Evolutionary conservation across 2,888 invertebrate genomes (phyloP), one percentile per base, ranked within the genome.

Genomic region (Orthonevra nobilis): DNA sequence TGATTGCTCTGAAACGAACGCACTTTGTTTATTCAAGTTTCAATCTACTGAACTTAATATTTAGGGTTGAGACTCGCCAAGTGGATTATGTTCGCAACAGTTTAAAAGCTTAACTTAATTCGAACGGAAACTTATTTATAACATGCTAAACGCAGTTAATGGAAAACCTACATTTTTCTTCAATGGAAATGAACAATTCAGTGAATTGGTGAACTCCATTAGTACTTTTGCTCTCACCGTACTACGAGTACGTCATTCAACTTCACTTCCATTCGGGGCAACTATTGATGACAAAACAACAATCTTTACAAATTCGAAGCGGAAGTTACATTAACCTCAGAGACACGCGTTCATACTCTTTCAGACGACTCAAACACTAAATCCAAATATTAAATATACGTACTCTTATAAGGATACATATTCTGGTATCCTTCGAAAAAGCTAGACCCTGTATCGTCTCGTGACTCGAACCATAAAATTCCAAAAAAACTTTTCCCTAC

Each of bases 401-500:
- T 15, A 4, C 7, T 10, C 5, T n/a, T n/a, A n/a, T n/a, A n/a
- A n/a, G n/a, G n/a, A n/a, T n/a, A n/a, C n/a, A n/a, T n/a, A n/a
- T n/a, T n/a, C n/a, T n/a, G n/a, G n/a, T n/a, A n/a, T n/a, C n/a
- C n/a, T n/a, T n/a, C n/a, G n/a, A n/a, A n/a, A n/a, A n/a, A n/a
- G n/a, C n/a, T n/a, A n/a, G n/a, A 5, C 23, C 23, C 3, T 5
- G 23, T 23, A 9, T 14, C 20, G 32, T 23, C 38, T 30, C 32
- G 9, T 3, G 23, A n/a, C n/a, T n/a, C n/a, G 26, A 58, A 44
- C 46, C 44, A 46, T 56, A 3, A 36, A 40, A 63, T 5, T 63
- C 50, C 50, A 12, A 23, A 66, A 66, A 70, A 72, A 77, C 60
- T 77, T 77, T 60, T 52, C 64, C 60, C 46, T 44, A 64, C 77